Conservation (phyloP, 2,113 vertebrate species). For the Recurvirostra avosetta region DNA sequence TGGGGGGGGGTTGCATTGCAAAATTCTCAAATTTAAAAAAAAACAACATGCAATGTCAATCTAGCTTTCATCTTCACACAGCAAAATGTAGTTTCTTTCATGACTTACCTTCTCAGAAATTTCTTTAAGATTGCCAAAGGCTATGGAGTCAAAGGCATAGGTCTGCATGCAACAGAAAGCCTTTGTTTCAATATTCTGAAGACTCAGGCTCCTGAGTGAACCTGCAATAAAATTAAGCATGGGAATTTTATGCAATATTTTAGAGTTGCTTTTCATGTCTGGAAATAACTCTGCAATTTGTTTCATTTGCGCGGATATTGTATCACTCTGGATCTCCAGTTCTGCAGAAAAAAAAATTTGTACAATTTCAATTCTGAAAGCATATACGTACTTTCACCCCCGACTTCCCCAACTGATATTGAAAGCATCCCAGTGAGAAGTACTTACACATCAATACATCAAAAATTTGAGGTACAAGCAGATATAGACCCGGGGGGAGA, state of each 20-base stretch:
- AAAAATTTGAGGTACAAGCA: neutral
- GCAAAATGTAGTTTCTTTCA: neutral
- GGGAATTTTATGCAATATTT: neutral
- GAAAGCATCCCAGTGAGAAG: neutral
- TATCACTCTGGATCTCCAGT: neutral
- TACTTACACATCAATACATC: neutral
- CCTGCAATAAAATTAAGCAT: neutral
- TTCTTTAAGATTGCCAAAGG: neutral
- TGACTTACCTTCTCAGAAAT: neutral
- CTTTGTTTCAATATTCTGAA: neutral
- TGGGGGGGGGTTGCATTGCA: neutral
- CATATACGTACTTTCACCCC: rapidly evolving
- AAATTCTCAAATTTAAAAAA: neutral
- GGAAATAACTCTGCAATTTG: neutral
- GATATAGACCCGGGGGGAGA: neutral
- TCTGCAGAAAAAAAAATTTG: neutral
- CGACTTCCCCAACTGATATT: neutral
- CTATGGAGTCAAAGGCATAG: neutral
- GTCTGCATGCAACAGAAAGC: neutral
- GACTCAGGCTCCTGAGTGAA: neutral
- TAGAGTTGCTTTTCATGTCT: neutral
- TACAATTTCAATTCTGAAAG: neutral
- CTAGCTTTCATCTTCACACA: neutral
- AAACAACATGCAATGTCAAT: neutral
- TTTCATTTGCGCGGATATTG: neutral